Percentiles rank a stretch among this genome's conserved stretches.
These are phyloP conservation scores for Aradus depressus DNA, from an alignment of 2,888 invertebrate species.

Conservation along the genomic window DNA sequence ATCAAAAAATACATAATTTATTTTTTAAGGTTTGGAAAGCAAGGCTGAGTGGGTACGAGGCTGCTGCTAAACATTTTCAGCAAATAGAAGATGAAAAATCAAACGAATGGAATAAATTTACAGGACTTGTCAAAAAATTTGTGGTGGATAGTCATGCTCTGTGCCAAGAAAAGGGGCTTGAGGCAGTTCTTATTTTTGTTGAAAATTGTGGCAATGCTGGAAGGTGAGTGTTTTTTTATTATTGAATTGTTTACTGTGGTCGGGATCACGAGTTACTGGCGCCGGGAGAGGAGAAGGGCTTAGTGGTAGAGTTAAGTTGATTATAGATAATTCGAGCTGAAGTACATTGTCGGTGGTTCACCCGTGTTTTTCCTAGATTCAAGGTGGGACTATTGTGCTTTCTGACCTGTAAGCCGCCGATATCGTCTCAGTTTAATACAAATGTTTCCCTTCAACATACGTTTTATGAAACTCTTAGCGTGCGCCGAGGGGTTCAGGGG, in stretches of 20 bases:
- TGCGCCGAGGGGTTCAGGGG: too few relatives aligned
- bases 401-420: too few relatives aligned
- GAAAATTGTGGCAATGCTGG: constrained; percentile 82
- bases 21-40: constrained; percentile 75
- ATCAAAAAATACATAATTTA: not conserved
- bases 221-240: constrained; percentile 43
- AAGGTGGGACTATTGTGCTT: too few relatives aligned
- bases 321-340: too few relatives aligned
- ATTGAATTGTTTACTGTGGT: not conserved
- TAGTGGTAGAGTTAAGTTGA: too few relatives aligned
- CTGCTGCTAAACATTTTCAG: constrained; percentile 76
- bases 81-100: constrained; percentile 87
- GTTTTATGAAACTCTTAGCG: too few relatives aligned
- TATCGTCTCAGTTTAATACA: not conserved
- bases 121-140: constrained; percentile 86
- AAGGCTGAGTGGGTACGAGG: constrained; percentile 85
- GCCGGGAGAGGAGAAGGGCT: too few relatives aligned
- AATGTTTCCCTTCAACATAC: not conserved
- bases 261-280: too few relatives aligned
- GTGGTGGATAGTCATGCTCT: constrained; percentile 87
- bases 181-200: constrained; percentile 79
- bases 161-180: constrained; percentile 91
- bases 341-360: too few relatives aligned
- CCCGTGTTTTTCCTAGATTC: too few relatives aligned
- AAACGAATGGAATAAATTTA: constrained; percentile 83